Conservation (phyloP, 2,888 invertebrate species). For the Idaea straminata region DNA sequence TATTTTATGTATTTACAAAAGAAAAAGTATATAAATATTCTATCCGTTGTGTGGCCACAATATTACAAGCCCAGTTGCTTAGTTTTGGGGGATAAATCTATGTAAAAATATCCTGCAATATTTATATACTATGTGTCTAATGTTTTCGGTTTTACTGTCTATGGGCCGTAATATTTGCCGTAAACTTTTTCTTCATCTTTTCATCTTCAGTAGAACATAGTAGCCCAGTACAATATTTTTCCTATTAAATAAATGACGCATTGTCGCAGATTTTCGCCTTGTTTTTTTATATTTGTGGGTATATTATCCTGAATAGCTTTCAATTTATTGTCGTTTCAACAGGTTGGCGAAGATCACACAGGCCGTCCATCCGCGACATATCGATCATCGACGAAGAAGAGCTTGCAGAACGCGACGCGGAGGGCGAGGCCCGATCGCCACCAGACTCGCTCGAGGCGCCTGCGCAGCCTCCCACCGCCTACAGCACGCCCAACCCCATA, state of each 20-base stretch:
- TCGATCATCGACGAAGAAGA: conserved; percentile 93
- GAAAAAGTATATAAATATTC: too few relatives aligned
- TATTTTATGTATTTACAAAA: too few relatives aligned
- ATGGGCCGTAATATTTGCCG: too few relatives aligned
- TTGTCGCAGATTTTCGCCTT: neutral
- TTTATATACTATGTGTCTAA: too few relatives aligned
- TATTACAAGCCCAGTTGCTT: too few relatives aligned
- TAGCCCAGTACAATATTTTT: neutral
- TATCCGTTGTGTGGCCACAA: too few relatives aligned
- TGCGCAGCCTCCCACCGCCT: conserved; percentile 42
- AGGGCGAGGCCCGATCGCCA: conserved; percentile 46
- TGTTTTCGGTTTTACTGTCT: too few relatives aligned
- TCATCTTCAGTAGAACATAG: too few relatives aligned
- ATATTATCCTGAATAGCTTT: neutral
- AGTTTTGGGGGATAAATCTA: too few relatives aligned
- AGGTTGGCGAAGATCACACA: conserved; percentile 89
- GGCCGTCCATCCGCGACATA: conserved; percentile 92
- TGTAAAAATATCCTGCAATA: too few relatives aligned
- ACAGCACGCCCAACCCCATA: conserved; percentile 62
- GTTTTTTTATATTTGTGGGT: conserved; percentile 11
- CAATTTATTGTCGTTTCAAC: conserved; percentile 15
- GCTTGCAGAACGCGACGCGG: conserved; percentile 80
- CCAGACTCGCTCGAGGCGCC: conserved; percentile 43
- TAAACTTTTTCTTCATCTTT: too few relatives aligned
- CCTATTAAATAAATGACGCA: neutral